These are phyloP conservation scores for Carlito syrichta DNA, from an alignment of 2,113 vertebrate genomes.

Conservation along the genomic window DNA sequence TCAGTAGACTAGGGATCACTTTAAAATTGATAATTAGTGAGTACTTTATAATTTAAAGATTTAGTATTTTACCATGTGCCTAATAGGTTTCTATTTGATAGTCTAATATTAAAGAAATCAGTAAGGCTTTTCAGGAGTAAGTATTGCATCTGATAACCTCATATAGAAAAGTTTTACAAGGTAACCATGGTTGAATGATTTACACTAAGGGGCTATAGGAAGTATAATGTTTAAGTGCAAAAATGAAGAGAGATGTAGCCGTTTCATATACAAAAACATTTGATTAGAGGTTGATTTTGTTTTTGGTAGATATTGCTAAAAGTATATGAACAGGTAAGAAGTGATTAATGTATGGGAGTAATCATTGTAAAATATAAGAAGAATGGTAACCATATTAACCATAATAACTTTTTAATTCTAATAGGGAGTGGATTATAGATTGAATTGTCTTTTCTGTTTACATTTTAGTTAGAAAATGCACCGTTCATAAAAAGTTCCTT, in stretches of 20 bases:
- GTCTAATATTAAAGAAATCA: neutral
- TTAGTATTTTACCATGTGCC: conserved; percentile 44
- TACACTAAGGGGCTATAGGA: neutral
- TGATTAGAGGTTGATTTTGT: conserved; percentile 3
- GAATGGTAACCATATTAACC: neutral
- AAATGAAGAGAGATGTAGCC: neutral
- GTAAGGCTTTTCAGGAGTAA: conserved; percentile 23
- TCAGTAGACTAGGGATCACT: conserved; percentile 1
- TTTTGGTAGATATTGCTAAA: conserved; percentile 36
- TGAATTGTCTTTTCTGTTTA: neutral
- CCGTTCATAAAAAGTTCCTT: neutral
- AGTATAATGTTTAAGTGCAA: neutral
- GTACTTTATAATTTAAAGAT: conserved; percentile 40
- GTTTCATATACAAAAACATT: conserved; percentile 5
- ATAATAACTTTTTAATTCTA: conserved; percentile 35
- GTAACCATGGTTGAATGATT: neutral
- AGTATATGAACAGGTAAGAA: conserved; percentile 1
- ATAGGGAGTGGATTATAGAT: neutral
- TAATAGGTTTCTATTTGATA: conserved; percentile 46
- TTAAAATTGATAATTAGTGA: conserved; percentile 19
- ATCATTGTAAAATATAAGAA: conserved; percentile 18
- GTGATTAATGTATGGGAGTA: neutral
- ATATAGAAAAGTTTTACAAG: neutral
- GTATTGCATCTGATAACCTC: conserved; percentile 5
- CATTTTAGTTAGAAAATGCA: conserved; percentile 29